Evolutionary conservation across 2,113 vertebrate genomes (phyloP), one percentile per base, ranked within the genome.

Genomic region (Hydrochoerus hydrochaeris): DNA sequence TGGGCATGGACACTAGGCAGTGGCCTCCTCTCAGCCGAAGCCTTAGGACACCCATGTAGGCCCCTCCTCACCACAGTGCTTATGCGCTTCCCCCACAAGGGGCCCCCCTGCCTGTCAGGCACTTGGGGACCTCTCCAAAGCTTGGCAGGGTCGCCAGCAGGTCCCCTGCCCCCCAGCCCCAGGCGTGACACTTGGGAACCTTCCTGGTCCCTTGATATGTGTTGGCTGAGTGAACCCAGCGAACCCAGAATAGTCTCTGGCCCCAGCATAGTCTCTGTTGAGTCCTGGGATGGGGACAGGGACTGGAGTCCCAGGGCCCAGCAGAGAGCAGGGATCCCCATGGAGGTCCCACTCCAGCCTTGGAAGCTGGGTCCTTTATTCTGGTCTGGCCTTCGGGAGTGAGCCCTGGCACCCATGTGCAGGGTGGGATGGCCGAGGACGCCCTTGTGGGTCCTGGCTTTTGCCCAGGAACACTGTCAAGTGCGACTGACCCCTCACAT

Each of bases 1-100:
- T 41, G 75, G 13, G 22, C 0, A 0, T 16, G 46, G 60, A 14
- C 7, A 0, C 65, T 11, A 5, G 4, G 2, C 14, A 0, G 0
- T 4, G 1, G 4, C 32, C 16, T 49, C 26, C 28, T 71, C 38
- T 41, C 9, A 9, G 57, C 30, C 44, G 0, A 71, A 28, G 78
- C 54, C 54, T 16, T 10, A 0, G 54, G 65, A 35, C 4, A 5
- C 12, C 28, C 5, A 22, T 3, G 2, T 5, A 3, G 71, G 38
- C 26, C 2, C 54, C 3, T 63, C 38, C 19, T 71, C 13, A 16
- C n/a, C 7, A 24, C 11, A 12, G 0, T 3, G 30, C 35, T 20
- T 57, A 7, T 7, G 0, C 57, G 5, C 49, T 35, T 54, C 5
- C 16, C 35, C 32, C 19, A 16, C n/a, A 24, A 49, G n/a, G 71